These are phyloP conservation scores for Bergia sp. DNA, from an alignment of 92 coral and sea anemone species.

Conservation along the genomic window DNA sequence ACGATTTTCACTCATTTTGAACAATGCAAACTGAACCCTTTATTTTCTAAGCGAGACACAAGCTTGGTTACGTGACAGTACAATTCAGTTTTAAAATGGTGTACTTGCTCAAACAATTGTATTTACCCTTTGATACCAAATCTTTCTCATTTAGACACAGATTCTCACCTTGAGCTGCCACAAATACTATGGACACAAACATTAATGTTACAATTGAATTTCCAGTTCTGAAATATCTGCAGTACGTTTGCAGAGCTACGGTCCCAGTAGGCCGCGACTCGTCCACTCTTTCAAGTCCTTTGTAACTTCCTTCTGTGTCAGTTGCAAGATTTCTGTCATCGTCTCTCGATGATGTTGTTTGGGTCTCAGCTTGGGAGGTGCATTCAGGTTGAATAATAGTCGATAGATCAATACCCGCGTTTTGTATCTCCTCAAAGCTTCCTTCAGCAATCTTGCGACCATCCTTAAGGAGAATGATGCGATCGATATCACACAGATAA, in stretches of 20 bases:
- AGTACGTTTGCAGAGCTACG: constrained; percentile 24
- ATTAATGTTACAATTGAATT: constrained; percentile 27
- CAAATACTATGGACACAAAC: not conserved
- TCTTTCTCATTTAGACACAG: not conserved
- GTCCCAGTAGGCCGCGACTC: constrained; percentile 31
- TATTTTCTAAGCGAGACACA: not conserved
- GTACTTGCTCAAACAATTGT: not conserved
- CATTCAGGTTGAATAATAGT: not conserved
- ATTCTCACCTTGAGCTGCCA: constrained; percentile 40
- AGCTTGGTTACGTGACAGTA: not conserved
- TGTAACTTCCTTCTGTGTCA: not conserved
- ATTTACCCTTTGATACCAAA: not conserved
- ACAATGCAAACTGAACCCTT: no score
- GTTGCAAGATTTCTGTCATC: not conserved
- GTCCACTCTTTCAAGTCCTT: constrained; percentile 37
- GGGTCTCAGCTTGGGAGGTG: not conserved
- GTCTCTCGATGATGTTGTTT: not conserved
- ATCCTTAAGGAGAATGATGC: constrained; percentile 36
- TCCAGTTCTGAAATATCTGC: constrained; percentile 42
- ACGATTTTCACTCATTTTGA: no score
- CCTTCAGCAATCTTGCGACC: constrained; percentile 38
- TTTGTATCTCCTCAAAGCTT: constrained; percentile 18
- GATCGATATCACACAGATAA: constrained; percentile 13
- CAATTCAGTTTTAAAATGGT: not conserved
- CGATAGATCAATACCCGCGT: constrained; percentile 15